Base-by-base conservation (phyloP, 2,797 vertebrate genomes). In the Neostethus bicornis region DNA sequence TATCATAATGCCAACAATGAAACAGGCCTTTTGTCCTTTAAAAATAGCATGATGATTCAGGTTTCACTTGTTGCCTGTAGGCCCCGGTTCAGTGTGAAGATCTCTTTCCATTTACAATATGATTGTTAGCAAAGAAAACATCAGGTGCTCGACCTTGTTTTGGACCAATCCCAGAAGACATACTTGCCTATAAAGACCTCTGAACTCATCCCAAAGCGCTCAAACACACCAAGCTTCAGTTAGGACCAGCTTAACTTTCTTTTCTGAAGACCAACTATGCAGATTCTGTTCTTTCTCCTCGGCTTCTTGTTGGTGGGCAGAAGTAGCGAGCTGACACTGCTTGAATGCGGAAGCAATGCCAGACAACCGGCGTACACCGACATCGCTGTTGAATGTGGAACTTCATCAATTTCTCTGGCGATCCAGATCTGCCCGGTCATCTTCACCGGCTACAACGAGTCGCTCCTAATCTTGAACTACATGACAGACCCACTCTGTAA, bases 401-500 rank as follows among this genome's bases (percentile, higher is more conserved):
- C 91, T 10, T 70, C 83, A 17, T 69, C 80, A 52, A 90, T 93
- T 23, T 37, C 32, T 2, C 65, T 93, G 68, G 81, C 80, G 0
- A 82, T 92, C 34, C 66, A 84, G 21, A 60, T 87, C 43, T 93
- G 91, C 59, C 91, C 89, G 0, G 85, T 90, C 7, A 37, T 90
- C 52, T 91, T 89, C 69, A 88, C 87, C 0, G 90, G 91, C 61
- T 93, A 91, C 80, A 92, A 92, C 6, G 89, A 91, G 63, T 85
- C 67, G n/a, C 73, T 87, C 0, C 77, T 92, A 70, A 80, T 86
- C 59, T 70, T 92, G 70, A 92, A 92, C 75, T 41, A 81, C n/a
- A 71, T 79, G 8, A 0, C 24, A 41, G 35, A 50, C 8, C 17
- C 58, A 0, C 7, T 5, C 1, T 92, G 92, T 37, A 66, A 24